Base-by-base conservation (phyloP, 1,140 invertebrate species). In the Lordiphosa collinella region DNA sequence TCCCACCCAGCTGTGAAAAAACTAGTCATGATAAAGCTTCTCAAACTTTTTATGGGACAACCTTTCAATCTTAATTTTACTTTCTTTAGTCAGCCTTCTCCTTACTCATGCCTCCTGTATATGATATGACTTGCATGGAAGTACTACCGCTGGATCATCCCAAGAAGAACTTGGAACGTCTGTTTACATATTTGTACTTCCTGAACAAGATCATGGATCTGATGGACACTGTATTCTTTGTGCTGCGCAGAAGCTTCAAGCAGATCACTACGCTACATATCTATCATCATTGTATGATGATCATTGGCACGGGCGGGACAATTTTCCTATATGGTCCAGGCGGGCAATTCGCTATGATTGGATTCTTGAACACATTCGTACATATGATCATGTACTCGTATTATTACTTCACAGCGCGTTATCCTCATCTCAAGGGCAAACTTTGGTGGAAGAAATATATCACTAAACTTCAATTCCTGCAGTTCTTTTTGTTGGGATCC, bases 391-490 rank as follows among this genome's bases (percentile, higher is more conserved):
- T 43, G 40, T 43, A 43, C 25, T 11, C n/a, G 1, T 43, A 43
- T 5, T 43, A 43, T 25, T 43, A 25, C 11, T 4, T 43, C 18
- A 43, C 40, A 11, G 18, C 40, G 3, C 18, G 18, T 12, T 43
- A 43, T 43, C 40, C 40, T 2, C 10, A 9, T 25, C n/a, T 11
- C n/a, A 25, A 12, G 40, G 18, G n/a, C 8, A 43, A 11, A 7
- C 18, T 43, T 1, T 43, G 40, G 40, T 43, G 40, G 40, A 43
- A 43, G 18, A 43, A 43, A 25, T 43, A 43, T 25, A 43, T 43
- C 10, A 43, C 40, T 1, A 25, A 25, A 10, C 9, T 43, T 1
- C 40, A 43, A 12, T 11, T 43, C 7, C 3, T 25, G 7, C 40
- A 43, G 18, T 43, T 43, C 18, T 25, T 7, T 3, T 1, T 43